These are phyloP conservation scores for Propithecus perrieri DNA, from an alignment of 2,797 vertebrate species.

Conservation along the genomic window DNA sequence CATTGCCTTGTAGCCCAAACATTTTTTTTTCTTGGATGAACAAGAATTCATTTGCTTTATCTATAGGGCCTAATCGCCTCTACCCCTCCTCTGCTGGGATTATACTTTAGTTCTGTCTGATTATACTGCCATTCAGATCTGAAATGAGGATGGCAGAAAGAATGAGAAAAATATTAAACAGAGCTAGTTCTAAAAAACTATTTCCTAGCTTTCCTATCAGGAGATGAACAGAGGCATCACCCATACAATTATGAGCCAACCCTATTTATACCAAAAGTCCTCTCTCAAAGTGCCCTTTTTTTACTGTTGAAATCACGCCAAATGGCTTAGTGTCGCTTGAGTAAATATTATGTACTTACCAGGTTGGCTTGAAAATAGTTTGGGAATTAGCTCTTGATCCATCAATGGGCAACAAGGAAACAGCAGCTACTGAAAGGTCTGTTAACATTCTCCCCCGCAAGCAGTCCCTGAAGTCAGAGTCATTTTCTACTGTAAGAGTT, in stretches of 20 bases:
- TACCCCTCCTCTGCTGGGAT: not conserved
- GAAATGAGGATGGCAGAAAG: not conserved
- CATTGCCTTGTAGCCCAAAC: not conserved
- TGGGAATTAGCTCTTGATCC: constrained; percentile 21
- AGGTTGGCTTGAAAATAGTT: constrained; percentile 31
- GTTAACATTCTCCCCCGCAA: fast-evolving
- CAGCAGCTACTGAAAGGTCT: not conserved
- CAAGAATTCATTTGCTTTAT: not conserved
- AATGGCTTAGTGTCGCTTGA: constrained; percentile 15
- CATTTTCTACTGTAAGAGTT: constrained; percentile 30
- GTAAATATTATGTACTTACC: constrained; percentile 7
- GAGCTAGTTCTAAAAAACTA: not conserved
- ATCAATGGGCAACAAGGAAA: not conserved
- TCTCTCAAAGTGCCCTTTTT: not conserved
- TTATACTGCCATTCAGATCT: not conserved
- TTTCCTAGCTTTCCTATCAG: not conserved
- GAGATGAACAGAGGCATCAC: not conserved
- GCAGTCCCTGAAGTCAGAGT: not conserved
- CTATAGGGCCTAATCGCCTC: not conserved
- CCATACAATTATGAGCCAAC: not conserved
- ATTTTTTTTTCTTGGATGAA: not conserved
- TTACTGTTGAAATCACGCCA: constrained; percentile 2
- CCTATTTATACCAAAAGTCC: not conserved
- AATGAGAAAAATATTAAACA: not conserved
- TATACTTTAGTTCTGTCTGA: not conserved